phyloP scores from a whole-genome alignment of 2,113 vertebrate genomes.

The Nycticebus coucang region DNA sequence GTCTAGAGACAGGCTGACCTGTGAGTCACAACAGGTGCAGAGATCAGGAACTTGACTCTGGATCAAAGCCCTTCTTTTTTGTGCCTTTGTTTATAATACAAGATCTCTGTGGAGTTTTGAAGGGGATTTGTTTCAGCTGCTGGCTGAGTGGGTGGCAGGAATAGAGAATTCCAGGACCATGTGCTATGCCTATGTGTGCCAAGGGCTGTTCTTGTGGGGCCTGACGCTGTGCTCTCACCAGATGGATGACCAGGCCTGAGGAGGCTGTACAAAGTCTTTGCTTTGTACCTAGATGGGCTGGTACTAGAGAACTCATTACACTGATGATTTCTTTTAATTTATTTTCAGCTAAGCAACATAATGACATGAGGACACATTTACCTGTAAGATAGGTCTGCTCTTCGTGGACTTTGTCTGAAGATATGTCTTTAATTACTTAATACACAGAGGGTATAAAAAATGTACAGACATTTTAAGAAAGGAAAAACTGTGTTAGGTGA shows the following conservation, averaged over 20 bases:
- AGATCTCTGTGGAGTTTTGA: neutral
- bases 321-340: neutral
- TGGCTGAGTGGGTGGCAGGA: neutral
- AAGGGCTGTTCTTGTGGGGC: neutral
- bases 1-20: neutral
- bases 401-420: neutral
- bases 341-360: neutral
- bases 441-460: neutral
- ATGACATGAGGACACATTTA: neutral
- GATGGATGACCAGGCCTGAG: neutral
- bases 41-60: neutral
- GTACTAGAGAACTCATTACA: neutral
- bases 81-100: neutral
- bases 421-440: neutral
- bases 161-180: neutral
- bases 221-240: no score
- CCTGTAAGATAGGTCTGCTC: neutral
- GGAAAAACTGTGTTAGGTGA: no score
- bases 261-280: neutral
- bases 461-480: no score
- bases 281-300: neutral
- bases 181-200: neutral
- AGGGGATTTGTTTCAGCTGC: conserved; percentile 27
- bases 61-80: neutral
- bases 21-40: neutral